Base-by-base conservation (phyloP, 30 jellyfish, hydroid and myxozoan genomes). In the Hydractinia echinata region DNA sequence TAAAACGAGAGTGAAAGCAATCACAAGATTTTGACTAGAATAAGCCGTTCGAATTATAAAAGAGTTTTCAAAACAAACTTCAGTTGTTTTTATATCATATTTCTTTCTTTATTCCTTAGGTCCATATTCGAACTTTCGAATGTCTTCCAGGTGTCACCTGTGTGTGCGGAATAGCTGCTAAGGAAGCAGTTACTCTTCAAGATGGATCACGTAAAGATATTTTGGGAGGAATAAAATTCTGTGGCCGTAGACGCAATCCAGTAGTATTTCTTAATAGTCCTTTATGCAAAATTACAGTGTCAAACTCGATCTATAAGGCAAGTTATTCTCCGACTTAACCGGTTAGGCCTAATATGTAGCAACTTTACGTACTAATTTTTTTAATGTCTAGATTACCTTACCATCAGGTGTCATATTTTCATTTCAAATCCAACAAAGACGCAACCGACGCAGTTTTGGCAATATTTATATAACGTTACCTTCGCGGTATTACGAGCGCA, bases 41-140 rank as follows among this genome's bases (percentile, higher is more conserved):
- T 30, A 30, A 30, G 44, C 44, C 44, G 44, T 30, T 30, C 44
- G 2, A 30, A 30, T 30, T 30, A 30, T 30, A 30, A 30, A 30
- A 30, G 44, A 30, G 44, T 30, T 30, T 30, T 30, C 2, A 30
- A 30, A 30, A 30, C 44, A 30, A 30, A 30, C 44, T 30, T 30
- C 44, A 30, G 44, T 30, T 30, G 44, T 30, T 30, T n/a, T 30
- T 30, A 30, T 30, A 30, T 30, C 44, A 30, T 30, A 30, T 30
- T 30, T n/a, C 0, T 44, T 6, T 64, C 19, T 64, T 64, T 11
- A 64, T 64, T 7, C 50, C 50, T 8, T 71, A 71, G 81, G 81
- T 71, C 39, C 81, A 71, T 58, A 71, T 71, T 6, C 55, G 81
- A 71, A 71, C 81, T 10, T 71, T 71, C 52, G 60, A 71, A n/a